These are phyloP conservation scores for Lucinisca nassula DNA, from an alignment of 2,888 invertebrate genomes.

Conservation along the genomic window DNA sequence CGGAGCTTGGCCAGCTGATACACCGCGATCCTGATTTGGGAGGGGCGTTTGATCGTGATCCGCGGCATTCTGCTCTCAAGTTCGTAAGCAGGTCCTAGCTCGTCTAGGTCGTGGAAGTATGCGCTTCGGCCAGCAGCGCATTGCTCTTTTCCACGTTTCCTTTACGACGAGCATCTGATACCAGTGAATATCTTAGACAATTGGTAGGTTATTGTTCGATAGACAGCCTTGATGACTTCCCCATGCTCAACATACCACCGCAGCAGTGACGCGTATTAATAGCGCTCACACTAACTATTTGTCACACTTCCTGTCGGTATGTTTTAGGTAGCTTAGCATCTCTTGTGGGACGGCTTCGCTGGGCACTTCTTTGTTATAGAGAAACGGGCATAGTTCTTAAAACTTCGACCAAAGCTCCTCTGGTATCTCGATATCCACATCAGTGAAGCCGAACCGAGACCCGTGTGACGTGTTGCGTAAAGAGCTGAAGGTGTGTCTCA, in stretches of 20 bases:
- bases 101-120: background rate
- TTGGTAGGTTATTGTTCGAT: background rate
- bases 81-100: background rate
- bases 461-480: too few species aligned
- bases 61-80: background rate
- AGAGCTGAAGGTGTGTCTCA: too few species aligned
- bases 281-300: background rate
- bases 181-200: background rate
- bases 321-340: background rate
- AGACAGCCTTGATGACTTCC: background rate
- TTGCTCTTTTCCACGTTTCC: too few species aligned
- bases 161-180: background rate
- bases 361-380: background rate
- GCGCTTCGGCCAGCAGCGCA: too few species aligned
- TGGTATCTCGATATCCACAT: background rate
- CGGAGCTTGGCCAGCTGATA: background rate
- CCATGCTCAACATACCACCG: background rate
- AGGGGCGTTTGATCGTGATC: background rate
- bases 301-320: background rate
- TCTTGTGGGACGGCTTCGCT: background rate
- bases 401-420: background rate
- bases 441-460: background rate
- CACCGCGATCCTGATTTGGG: slow-evolving; percentile 3
- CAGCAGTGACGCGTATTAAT: background rate
- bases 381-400: background rate